phyloP scores from a whole-genome alignment of 2,888 invertebrate species.

The Ophonus ardosiacus region DNA sequence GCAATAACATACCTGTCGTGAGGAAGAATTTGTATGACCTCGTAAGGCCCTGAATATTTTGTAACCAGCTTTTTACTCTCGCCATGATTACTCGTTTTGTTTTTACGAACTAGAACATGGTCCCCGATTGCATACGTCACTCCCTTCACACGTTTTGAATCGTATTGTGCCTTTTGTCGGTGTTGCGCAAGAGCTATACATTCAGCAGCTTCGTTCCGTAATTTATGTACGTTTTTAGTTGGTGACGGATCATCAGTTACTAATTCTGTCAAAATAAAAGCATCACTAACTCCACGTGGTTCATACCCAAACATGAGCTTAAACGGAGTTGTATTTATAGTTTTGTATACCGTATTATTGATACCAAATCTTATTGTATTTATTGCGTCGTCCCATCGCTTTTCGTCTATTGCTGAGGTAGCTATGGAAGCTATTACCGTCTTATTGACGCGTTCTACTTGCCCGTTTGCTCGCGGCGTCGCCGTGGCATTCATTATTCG shows the following conservation, averaged over 20 bases:
- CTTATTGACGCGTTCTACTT: too few relatives aligned
- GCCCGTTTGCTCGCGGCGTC: too few relatives aligned
- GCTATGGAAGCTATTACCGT: not conserved
- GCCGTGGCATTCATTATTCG: too few relatives aligned
- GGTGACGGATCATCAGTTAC: not conserved
- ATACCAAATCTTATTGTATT: not conserved
- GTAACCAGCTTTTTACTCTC: not conserved
- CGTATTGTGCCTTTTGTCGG: too few relatives aligned
- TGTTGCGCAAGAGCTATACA: too few relatives aligned
- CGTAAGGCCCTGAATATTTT: conserved; percentile 14
- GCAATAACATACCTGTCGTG: too few relatives aligned
- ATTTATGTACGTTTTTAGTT: too few relatives aligned
- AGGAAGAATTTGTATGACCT: too few relatives aligned
- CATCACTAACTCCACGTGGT: conserved; percentile 12
- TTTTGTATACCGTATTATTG: conserved; percentile 19
- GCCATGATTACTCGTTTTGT: not conserved
- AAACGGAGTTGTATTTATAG: not conserved
- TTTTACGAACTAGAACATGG: too few relatives aligned
- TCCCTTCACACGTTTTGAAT: too few relatives aligned
- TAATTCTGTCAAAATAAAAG: not conserved
- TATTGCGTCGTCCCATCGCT: conserved; percentile 1
- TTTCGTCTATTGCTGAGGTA: not conserved
- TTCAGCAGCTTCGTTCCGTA: too few relatives aligned
- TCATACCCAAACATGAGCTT: not conserved
- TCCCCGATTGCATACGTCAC: too few relatives aligned